Percentiles rank a stretch among this genome's conserved stretches.
Evolutionary conservation across 2,797 vertebrate genomes (phyloP).

Genomic region (Danio tinwini): DNA sequence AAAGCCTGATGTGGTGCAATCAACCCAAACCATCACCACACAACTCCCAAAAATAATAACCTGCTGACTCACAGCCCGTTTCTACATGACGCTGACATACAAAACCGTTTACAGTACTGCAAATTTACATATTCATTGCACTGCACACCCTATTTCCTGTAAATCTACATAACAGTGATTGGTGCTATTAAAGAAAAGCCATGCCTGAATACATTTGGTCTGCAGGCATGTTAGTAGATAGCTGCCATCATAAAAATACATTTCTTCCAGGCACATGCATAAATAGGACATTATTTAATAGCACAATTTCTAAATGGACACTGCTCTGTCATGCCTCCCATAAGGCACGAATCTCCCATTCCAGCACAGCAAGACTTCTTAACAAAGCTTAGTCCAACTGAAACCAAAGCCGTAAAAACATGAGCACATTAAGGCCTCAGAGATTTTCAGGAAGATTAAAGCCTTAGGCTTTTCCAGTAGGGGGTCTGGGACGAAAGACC

Average conservation of each 20-base stretch:
- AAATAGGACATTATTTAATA: conserved; percentile 45
- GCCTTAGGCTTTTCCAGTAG: conserved; percentile 37
- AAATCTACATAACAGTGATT: conserved; percentile 51
- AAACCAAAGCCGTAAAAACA: conserved; percentile 37
- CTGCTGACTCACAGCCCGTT: conserved; percentile 29
- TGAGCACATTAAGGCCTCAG: conserved; percentile 26
- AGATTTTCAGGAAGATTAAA: conserved; percentile 57
- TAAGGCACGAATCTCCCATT: not conserved
- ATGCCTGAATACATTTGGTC: conserved; percentile 18
- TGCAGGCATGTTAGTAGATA: conserved; percentile 17
- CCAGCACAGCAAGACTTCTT: conserved; percentile 34
- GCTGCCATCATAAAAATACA: conserved; percentile 40
- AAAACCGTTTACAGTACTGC: conserved; percentile 30
- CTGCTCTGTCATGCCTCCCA: conserved; percentile 32
- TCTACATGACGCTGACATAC: not conserved
- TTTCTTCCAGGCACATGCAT: conserved; percentile 40
- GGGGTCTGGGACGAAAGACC: conserved; percentile 42
- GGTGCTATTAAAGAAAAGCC: conserved; percentile 30
- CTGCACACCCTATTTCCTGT: conserved; percentile 38
- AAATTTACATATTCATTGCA: conserved; percentile 36
- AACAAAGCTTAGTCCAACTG: conserved; percentile 48
- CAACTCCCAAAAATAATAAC: conserved; percentile 32
- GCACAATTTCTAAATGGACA: conserved; percentile 26
- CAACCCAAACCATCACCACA: conserved; percentile 32
- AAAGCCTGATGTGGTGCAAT: not conserved